These are phyloP conservation scores for Saccostrea cuccullata DNA, from an alignment of 1,140 invertebrate genomes.

Conservation along the genomic window DNA sequence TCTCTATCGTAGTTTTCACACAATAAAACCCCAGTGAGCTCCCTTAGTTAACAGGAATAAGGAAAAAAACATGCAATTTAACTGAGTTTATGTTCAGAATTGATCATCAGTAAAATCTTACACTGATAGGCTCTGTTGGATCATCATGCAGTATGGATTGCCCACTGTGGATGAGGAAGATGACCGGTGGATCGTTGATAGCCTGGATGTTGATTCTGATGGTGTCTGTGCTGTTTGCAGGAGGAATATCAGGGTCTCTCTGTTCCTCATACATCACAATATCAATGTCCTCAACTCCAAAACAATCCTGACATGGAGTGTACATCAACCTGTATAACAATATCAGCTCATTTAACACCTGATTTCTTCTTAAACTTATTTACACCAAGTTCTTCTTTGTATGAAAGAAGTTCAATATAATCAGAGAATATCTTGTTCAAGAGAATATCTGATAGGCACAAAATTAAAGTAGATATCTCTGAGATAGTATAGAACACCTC, in stretches of 20 bases:
- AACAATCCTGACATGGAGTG: constrained; percentile 54
- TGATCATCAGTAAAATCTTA: constrained; percentile 35
- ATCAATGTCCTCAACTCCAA: constrained; percentile 39
- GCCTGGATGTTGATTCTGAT: constrained; percentile 44
- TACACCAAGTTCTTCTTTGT: not conserved
- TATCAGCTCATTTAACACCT: too few relatives aligned
- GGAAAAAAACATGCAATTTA: not conserved
- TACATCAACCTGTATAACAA: constrained; percentile 40
- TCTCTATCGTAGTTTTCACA: too few relatives aligned
- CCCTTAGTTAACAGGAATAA: not conserved
- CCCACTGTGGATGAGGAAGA: constrained; percentile 47
- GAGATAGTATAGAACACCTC: too few relatives aligned
- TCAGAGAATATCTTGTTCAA: not conserved
- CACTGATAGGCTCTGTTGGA: constrained; percentile 47
- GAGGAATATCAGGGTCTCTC: constrained; percentile 51
- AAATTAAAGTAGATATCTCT: too few relatives aligned
- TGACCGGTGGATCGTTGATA: constrained; percentile 47
- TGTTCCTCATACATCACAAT: constrained; percentile 44
- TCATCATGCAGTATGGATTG: constrained; percentile 42
- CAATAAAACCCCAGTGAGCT: too few relatives aligned
- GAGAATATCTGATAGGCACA: not conserved
- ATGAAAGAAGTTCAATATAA: not conserved
- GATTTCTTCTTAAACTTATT: too few relatives aligned
- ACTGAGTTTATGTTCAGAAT: not conserved
- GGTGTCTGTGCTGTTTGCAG: not conserved